phyloP scores from a whole-genome alignment of 2,113 vertebrate species.

The Catharus bicknelli region DNA sequence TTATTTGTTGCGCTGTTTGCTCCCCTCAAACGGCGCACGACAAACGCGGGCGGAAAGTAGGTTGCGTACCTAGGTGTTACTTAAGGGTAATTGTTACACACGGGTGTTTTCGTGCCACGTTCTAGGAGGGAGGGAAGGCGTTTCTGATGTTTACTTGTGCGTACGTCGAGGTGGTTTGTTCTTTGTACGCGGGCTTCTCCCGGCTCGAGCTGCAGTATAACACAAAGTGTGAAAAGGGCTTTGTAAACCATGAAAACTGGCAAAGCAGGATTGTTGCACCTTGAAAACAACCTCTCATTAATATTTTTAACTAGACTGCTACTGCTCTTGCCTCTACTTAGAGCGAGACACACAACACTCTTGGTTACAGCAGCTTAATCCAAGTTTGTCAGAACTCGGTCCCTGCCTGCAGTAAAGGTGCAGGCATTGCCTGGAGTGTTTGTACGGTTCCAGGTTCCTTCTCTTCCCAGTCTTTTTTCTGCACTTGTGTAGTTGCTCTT shows the following conservation, averaged over 20 bases:
- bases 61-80: neutral
- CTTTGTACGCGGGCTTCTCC: neutral
- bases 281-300: neutral
- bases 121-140: neutral
- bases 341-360: neutral
- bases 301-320: neutral
- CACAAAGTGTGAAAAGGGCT: neutral
- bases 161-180: neutral
- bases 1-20: accelerated
- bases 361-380: neutral
- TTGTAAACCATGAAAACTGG: neutral
- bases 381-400: neutral
- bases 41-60: neutral
- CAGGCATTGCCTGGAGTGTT: neutral
- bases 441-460: neutral
- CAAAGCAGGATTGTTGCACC: neutral
- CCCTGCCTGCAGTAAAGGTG: neutral
- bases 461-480: neutral
- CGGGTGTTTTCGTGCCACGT: neutral
- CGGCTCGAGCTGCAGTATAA: neutral
- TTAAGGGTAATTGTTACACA: neutral
- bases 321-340: neutral
- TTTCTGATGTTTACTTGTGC: neutral
- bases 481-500: neutral
- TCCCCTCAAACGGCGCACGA: neutral